phyloP scores from a whole-genome alignment of 2,888 invertebrate genomes.

The Graphium colonna region DNA sequence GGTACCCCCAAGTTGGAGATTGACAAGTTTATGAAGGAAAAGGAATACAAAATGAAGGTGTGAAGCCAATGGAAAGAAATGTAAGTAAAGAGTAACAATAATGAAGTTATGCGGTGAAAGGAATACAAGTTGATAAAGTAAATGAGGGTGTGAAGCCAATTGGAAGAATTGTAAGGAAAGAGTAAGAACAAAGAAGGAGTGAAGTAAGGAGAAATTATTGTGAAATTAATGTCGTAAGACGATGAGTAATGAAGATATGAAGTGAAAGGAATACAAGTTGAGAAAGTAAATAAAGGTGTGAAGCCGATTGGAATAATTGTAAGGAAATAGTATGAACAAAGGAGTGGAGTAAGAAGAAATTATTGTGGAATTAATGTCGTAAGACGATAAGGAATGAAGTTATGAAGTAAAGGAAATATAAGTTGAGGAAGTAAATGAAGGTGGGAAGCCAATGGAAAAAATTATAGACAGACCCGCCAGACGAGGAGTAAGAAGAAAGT shows the following conservation, averaged over 20 bases:
- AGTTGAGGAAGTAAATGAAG: not conserved
- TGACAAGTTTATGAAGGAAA: too few species aligned
- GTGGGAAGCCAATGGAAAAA: too few species aligned
- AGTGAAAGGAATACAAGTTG: not conserved
- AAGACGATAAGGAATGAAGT: not conserved
- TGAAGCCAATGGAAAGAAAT: not conserved
- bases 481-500: not conserved
- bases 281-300: not conserved
- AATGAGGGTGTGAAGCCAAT: too few species aligned
- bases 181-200: not conserved
- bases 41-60: too few species aligned
- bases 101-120: not conserved
- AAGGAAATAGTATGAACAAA: not conserved
- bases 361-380: not conserved
- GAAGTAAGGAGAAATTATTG: not conserved
- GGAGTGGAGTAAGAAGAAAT: not conserved
- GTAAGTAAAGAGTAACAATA: not conserved
- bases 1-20: too few species aligned
- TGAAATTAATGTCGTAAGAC: not conserved
- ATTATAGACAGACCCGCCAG: not conserved
- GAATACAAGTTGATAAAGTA: not conserved
- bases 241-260: not conserved
- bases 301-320: not conserved
- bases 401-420: not conserved
- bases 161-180: not conserved